phyloP scores from a whole-genome alignment of 2,888 invertebrate species.

The Andrena chrysosceles region DNA sequence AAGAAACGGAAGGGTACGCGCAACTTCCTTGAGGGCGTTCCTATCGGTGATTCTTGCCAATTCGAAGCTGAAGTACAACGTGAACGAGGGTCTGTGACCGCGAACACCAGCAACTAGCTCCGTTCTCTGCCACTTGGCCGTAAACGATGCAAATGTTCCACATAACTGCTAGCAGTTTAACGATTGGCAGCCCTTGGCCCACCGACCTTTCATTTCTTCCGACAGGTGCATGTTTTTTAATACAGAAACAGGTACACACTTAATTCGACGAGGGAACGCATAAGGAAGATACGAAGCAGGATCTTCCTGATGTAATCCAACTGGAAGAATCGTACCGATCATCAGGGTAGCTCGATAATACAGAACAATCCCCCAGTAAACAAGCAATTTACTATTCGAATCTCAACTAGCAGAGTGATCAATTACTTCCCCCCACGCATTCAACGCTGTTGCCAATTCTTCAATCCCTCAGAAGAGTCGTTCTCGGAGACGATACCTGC shows the following conservation, averaged over 20 bases:
- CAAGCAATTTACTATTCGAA: too few species aligned
- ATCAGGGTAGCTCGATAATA: too few species aligned
- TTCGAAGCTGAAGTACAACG: slow-evolving; percentile 17
- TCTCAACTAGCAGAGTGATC: too few species aligned
- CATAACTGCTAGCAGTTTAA: neutral
- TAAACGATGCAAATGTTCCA: slow-evolving; percentile 34
- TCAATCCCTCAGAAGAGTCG: neutral
- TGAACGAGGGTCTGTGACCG: neutral
- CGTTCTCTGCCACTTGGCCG: slow-evolving; percentile 18
- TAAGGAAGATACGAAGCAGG: too few species aligned
- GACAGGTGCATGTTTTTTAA: neutral
- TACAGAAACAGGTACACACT: neutral
- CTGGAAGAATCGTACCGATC: too few species aligned
- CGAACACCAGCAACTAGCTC: slow-evolving; percentile 6
- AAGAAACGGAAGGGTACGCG: neutral
- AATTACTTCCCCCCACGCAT: too few species aligned
- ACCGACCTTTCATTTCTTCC: neutral
- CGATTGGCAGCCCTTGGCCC: slow-evolving; percentile 1
- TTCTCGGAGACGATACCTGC: neutral
- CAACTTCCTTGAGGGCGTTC: neutral
- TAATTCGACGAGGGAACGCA: neutral
- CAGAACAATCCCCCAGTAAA: too few species aligned
- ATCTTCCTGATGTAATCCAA: too few species aligned
- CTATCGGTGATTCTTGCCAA: slow-evolving; percentile 9
- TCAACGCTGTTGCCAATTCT: too few species aligned